Evolutionary conservation across 2,797 vertebrate genomes (phyloP), one percentile per base, ranked within the genome.

Genomic region (Sciurus carolinensis): DNA sequence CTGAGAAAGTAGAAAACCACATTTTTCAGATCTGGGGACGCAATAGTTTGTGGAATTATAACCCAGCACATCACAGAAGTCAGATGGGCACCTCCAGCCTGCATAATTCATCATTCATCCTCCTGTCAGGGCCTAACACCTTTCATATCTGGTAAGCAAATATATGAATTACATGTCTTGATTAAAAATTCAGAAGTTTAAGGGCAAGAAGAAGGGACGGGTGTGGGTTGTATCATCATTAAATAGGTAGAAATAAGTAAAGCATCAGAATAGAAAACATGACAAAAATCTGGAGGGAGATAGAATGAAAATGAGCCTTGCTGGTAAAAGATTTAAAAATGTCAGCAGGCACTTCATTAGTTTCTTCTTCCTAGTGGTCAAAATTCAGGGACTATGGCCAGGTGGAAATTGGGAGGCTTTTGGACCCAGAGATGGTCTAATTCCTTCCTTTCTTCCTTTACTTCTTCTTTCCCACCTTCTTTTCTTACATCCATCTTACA

Each of bases 61-160:
- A 96, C 97, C 90, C 69, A 90, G 66, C 96, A 87, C 97, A 97
- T 98, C 97, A 97, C 76, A 96, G 92, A 84, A 97, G 97, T 94
- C 97, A 96, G 98, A 91, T 62, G 89, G 95, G 93, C 17, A 57
- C 95, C 93, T 0, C 0, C 64, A 17, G 44, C 92, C 87, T 98
- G 98, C 97, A 98, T 98, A 98, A 98, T 98, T 98, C 97, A 98
- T 98, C n/a, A 71, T 94, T 98, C 95, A 84, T 90, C 71, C 95
- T 59, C 76, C 88, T 95, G 97, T 97, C 94, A 39, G 0, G 69
- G 95, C 90, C 85, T 4, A 84, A 91, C 97, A 98, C 98, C 98
- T 98, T 97, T 97, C 90, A 75, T 95, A 62, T 92, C 86, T 71
- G 10, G 72, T 95, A 97, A 93, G 97, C 90, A 96, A 87, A 94